Percentiles rank a stretch among this genome's conserved stretches.
Evolutionary conservation across 2,888 invertebrate species (phyloP).

Genomic region (Brachylomia viminalis): DNA sequence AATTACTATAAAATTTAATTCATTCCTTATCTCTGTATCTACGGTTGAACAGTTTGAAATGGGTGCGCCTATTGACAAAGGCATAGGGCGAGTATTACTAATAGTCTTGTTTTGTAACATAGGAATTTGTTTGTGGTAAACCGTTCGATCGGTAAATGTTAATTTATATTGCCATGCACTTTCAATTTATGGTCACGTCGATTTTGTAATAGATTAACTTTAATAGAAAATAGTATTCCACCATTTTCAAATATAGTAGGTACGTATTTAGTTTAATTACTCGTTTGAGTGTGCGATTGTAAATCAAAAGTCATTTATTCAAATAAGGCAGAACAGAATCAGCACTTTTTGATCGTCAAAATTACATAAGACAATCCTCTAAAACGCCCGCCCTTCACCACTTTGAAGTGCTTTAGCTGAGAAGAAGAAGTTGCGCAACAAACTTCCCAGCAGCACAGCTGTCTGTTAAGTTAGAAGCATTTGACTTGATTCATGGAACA

Average conservation of each 20-base stretch:
- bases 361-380: no score
- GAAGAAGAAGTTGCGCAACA: no score
- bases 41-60: constrained; percentile 17
- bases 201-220: constrained; percentile 16
- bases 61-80: constrained; percentile 31
- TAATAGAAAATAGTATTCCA: constrained; percentile 8
- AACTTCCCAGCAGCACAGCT: no score
- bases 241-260: background rate
- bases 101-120: background rate
- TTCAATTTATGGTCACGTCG: constrained; percentile 28
- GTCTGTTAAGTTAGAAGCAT: no score
- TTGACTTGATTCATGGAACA: background rate
- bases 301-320: no score
- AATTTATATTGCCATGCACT: constrained; percentile 17
- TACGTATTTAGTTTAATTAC: background rate
- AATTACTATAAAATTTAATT: constrained; percentile 7
- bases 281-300: background rate
- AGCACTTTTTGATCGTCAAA: no score
- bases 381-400: no score
- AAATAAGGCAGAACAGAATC: no score
- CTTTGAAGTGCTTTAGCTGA: no score
- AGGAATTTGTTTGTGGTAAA: constrained; percentile 41
- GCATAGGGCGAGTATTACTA: background rate
- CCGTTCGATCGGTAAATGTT: constrained; percentile 35
- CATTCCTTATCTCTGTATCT: constrained; percentile 19